These are phyloP conservation scores for Peromyscus californicus DNA, from an alignment of 2,113 vertebrate genomes.

Conservation along the genomic window DNA sequence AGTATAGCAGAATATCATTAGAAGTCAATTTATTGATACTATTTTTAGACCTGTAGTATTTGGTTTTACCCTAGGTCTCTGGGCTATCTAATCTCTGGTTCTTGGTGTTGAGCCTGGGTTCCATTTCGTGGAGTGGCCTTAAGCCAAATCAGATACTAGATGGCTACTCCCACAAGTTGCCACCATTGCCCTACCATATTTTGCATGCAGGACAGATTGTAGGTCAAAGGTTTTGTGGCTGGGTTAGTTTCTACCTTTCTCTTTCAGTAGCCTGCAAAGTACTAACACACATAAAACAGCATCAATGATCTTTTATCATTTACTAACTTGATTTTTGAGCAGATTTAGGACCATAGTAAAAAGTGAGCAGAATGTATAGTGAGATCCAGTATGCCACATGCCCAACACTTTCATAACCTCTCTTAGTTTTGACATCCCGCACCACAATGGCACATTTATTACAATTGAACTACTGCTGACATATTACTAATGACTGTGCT, in stretches of 20 bases:
- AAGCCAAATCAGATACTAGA: not conserved
- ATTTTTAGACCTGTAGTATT: not conserved
- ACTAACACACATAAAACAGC: not conserved
- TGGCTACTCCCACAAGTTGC: not conserved
- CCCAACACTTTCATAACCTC: not conserved
- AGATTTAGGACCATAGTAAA: conserved; percentile 3
- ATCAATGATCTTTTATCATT: not conserved
- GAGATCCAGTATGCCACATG: fast-evolving
- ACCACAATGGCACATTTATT: not conserved
- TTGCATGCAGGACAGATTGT: not conserved
- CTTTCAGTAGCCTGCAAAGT: not conserved
- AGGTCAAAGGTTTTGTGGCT: not conserved
- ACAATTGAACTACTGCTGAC: not conserved
- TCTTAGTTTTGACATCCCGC: not conserved
- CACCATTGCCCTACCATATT: not conserved
- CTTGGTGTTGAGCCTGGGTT: not conserved
- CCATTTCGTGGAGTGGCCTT: not conserved
- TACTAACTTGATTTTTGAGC: not conserved
- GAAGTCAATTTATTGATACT: not conserved
- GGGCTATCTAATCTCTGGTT: not conserved
- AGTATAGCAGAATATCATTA: not conserved
- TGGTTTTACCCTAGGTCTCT: not conserved
- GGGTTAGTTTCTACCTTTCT: not conserved
- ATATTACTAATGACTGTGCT: not conserved
- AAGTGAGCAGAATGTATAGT: not conserved